Percentiles rank a stretch among this genome's conserved stretches.
phyloP scores from a whole-genome alignment of 2,888 invertebrate genomes.

The Anthoptus insignis region DNA sequence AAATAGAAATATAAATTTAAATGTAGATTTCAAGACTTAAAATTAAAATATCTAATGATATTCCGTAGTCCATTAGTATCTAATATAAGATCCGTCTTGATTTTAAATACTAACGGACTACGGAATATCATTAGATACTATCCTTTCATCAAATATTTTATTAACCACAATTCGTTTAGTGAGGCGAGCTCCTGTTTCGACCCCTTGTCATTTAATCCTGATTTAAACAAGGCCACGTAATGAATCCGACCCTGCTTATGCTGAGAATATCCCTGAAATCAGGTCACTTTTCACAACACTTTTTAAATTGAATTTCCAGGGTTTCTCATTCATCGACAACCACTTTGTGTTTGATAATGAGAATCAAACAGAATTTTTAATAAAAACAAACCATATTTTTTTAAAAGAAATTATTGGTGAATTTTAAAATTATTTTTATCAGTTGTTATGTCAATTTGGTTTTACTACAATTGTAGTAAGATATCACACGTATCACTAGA shows the following conservation, averaged over 20 bases:
- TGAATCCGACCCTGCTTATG: slow-evolving; percentile 24
- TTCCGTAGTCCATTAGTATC: too few relatives aligned
- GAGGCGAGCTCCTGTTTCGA: slow-evolving; percentile 25
- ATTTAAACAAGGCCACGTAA: slow-evolving; percentile 31
- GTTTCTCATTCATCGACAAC: neutral
- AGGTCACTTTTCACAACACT: slow-evolving; percentile 20
- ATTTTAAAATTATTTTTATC: too few relatives aligned
- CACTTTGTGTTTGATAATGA: neutral
- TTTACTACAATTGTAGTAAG: neutral
- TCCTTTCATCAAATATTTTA: neutral
- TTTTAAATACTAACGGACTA: too few relatives aligned
- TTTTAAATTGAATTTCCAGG: neutral
- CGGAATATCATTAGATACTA: neutral
- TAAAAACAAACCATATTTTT: too few relatives aligned
- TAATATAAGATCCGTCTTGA: too few relatives aligned
- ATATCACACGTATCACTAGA: neutral
- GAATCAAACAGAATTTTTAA: too few relatives aligned
- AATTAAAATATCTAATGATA: too few relatives aligned
- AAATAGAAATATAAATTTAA: too few relatives aligned
- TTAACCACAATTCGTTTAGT: slow-evolving; percentile 1
- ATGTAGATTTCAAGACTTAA: too few relatives aligned
- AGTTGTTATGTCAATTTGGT: slow-evolving; percentile 5
- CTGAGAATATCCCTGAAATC: slow-evolving; percentile 21
- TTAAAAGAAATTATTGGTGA: too few relatives aligned
- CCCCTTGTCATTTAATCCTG: slow-evolving; percentile 31